These are phyloP conservation scores for Drosophila atroscutellata DNA, from an alignment of 2,888 invertebrate species.

Conservation along the genomic window DNA sequence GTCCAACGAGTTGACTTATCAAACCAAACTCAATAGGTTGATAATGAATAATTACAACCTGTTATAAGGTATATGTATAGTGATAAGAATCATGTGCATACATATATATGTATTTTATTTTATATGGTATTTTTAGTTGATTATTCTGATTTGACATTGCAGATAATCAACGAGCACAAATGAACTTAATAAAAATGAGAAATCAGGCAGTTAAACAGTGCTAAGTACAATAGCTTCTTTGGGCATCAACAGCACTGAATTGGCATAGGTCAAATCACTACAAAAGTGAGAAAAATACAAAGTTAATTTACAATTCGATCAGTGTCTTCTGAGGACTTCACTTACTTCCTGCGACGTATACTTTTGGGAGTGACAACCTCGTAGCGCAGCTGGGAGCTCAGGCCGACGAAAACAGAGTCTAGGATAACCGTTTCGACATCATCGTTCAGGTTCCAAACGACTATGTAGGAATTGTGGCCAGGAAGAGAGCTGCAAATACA, in stretches of 20 bases:
- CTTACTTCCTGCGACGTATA: constrained; percentile 75
- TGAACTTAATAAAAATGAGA: constrained; percentile 1
- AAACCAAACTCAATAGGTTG: neutral
- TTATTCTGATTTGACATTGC: neutral
- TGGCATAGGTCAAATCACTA: constrained; percentile 71
- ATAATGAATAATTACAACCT: neutral
- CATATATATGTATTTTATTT: neutral
- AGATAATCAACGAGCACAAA: neutral
- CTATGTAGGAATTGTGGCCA: constrained; percentile 82
- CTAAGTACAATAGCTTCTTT: constrained; percentile 81
- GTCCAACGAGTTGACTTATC: neutral
- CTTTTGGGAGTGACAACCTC: constrained; percentile 79
- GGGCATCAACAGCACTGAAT: constrained; percentile 76
- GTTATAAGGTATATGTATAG: neutral
- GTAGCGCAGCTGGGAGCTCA: constrained; percentile 71
- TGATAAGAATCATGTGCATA: neutral
- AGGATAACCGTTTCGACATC: constrained; percentile 83
- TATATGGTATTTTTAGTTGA: neutral
- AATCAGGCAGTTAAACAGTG: constrained; percentile 53
- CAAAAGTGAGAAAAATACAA: neutral
- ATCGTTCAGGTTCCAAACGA: constrained; percentile 85
- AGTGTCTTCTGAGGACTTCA: neutral
- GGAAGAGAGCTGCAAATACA: constrained; percentile 57
- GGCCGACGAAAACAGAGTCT: constrained; percentile 60
- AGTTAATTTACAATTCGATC: neutral